Conservation (phyloP, 2,888 invertebrate species). For the Trissolcus japonicus region DNA sequence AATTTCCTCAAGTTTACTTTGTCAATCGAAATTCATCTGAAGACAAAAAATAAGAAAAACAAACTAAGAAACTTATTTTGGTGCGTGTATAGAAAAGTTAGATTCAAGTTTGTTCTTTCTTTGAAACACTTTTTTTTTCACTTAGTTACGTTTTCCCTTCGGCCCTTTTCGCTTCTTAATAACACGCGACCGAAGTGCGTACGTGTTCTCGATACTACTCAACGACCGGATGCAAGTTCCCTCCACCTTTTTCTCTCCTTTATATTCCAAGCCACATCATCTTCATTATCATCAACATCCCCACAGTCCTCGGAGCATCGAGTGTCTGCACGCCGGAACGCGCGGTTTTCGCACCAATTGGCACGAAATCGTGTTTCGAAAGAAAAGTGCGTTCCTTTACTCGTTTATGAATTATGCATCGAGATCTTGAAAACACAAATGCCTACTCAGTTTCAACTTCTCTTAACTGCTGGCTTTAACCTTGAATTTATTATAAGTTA, state of each 20-base stretch:
- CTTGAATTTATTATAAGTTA: constrained; percentile 13
- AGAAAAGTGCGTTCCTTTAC: constrained; percentile 33
- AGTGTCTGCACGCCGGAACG: constrained; percentile 24
- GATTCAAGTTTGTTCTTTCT: not conserved
- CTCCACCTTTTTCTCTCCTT: constrained; percentile 56
- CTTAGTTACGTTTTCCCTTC: constrained; percentile 31
- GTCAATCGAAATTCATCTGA: too few relatives aligned
- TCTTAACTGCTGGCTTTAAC: not conserved
- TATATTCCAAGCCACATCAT: constrained; percentile 62
- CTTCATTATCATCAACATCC: constrained; percentile 64
- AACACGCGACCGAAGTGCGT: constrained; percentile 57
- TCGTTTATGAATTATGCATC: constrained; percentile 39
- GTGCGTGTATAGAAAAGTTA: not conserved
- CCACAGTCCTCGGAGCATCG: constrained; percentile 30
- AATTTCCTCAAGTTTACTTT: too few relatives aligned
- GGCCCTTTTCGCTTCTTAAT: constrained; percentile 51
- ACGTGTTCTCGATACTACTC: constrained; percentile 62
- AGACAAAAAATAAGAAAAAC: not conserved
- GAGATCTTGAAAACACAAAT: constrained; percentile 19
- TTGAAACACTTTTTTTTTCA: constrained; percentile 17
- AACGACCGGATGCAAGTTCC: constrained; percentile 65
- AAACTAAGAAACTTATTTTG: not conserved
- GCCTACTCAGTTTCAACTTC: constrained; percentile 2
- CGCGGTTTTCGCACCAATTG: constrained; percentile 45
- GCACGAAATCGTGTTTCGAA: constrained; percentile 47